Conservation (phyloP, 2,888 invertebrate genomes). For the Aphrophora alni region DNA sequence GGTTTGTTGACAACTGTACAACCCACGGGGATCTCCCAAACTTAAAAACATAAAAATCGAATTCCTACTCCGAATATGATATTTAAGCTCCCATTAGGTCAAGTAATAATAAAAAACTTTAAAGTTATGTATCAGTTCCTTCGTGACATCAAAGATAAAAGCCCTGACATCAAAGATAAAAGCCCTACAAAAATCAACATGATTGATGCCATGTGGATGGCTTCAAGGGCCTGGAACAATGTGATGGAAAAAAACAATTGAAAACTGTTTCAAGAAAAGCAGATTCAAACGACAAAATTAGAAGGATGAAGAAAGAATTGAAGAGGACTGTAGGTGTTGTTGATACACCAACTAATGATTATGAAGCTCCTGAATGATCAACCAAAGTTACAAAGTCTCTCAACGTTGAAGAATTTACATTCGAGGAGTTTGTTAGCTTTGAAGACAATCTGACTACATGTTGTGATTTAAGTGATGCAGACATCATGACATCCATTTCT, state of each 20-base stretch:
- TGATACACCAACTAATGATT: not conserved
- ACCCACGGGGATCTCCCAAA: not conserved
- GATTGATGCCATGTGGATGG: constrained; percentile 32
- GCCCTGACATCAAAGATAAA: not conserved
- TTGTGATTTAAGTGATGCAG: constrained; percentile 34
- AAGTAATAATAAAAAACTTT: constrained; percentile 41
- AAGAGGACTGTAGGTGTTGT: constrained; percentile 19
- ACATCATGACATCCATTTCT: too few relatives aligned
- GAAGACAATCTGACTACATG: constrained; percentile 38
- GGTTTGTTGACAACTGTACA: not conserved
- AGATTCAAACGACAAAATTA: too few relatives aligned
- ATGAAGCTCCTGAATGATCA: not conserved
- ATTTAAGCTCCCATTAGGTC: constrained; percentile 4
- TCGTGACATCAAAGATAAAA: not conserved
- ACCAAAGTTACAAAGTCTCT: not conserved
- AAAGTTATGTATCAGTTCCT: not conserved
- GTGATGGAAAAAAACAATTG: constrained; percentile 44
- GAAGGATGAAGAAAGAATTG: not conserved
- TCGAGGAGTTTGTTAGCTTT: constrained; percentile 40
- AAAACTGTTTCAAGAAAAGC: constrained; percentile 39
- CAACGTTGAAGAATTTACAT: constrained; percentile 20
- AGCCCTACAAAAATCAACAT: constrained; percentile 10
- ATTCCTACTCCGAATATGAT: constrained; percentile 32
- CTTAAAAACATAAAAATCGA: constrained; percentile 31
- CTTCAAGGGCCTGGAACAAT: constrained; percentile 38